phyloP scores from a whole-genome alignment of 2,888 invertebrate species.

The Chymomyza procnemis region DNA sequence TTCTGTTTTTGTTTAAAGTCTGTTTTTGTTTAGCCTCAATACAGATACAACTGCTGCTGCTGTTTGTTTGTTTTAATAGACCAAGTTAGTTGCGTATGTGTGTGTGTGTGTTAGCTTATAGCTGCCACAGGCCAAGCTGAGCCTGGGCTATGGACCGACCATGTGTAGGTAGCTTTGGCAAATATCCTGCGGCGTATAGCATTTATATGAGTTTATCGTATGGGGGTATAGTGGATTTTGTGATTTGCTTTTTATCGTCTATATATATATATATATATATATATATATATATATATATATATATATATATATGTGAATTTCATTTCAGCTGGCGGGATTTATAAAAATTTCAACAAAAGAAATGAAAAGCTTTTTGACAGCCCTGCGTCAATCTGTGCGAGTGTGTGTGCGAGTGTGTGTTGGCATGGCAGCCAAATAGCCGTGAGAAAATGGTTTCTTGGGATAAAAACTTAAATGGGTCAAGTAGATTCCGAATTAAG shows the following conservation, averaged over 20 bases:
- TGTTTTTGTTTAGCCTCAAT: slow-evolving; percentile 13
- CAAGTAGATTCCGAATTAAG: not conserved
- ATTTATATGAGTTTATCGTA: slow-evolving; percentile 67
- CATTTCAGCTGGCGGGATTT: not conserved
- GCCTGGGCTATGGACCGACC: slow-evolving; percentile 16
- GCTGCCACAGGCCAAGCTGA: slow-evolving; percentile 27
- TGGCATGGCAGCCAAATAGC: slow-evolving; percentile 5
- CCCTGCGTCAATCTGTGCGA: slow-evolving; percentile 3
- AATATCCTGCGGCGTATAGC: slow-evolving; percentile 62
- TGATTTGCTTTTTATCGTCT: slow-evolving; percentile 48
- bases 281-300: too few species aligned
- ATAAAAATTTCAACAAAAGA: slow-evolving; percentile 3
- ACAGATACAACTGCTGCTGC: not conserved
- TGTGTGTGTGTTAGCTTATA: slow-evolving; percentile 11
- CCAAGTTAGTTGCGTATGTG: slow-evolving; percentile 9
- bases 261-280: too few species aligned
- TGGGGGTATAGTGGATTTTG: slow-evolving; percentile 57
- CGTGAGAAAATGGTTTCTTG: slow-evolving; percentile 5
- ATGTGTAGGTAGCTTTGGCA: slow-evolving; percentile 45
- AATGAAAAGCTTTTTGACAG: not conserved
- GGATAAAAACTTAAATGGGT: not conserved
- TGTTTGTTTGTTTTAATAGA: slow-evolving; percentile 1
- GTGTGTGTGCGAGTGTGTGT: slow-evolving; percentile 8
- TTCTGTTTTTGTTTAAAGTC: slow-evolving; percentile 10
- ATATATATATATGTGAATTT: not conserved